A percentile compares a stretch with the other conserved stretches of the same genome.
phyloP scores from a whole-genome alignment of 1,140 invertebrate genomes.

The Mactra quadrangularis region DNA sequence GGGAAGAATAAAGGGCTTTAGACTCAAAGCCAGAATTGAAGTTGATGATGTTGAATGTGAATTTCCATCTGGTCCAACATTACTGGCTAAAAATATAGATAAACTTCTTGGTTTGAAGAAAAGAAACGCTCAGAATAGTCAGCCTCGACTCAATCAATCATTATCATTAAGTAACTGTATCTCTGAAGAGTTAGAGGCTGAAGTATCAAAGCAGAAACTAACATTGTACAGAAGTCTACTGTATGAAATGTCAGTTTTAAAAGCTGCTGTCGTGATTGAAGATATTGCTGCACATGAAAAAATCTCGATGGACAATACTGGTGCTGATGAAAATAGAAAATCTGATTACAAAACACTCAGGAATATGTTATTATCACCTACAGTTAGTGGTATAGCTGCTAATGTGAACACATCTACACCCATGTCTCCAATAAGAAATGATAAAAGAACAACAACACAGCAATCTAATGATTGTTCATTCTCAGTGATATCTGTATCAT shows the following conservation, averaged over 20 bases:
- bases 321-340: background rate
- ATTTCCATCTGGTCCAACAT: slow-evolving; percentile 74
- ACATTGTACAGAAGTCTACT: slow-evolving; percentile 73
- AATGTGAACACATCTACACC: background rate
- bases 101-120: slow-evolving; percentile 75
- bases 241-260: slow-evolving; percentile 65
- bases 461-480: slow-evolving; percentile 58
- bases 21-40: slow-evolving; percentile 5
- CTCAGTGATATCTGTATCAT: slow-evolving; percentile 69
- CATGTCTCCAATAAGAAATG: background rate
- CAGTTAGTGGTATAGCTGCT: no score
- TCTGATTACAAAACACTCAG: slow-evolving; percentile 36
- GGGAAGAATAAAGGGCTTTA: slow-evolving; percentile 34
- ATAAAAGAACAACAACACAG: background rate
- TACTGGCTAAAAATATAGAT: slow-evolving; percentile 73
- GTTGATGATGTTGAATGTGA: slow-evolving; percentile 38
- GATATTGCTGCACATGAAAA: slow-evolving; percentile 35
- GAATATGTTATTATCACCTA: background rate
- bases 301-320: background rate
- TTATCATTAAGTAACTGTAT: slow-evolving; percentile 69
- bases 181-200: slow-evolving; percentile 74
- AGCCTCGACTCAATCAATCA: slow-evolving; percentile 9
- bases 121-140: slow-evolving; percentile 32
- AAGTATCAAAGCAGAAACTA: slow-evolving; percentile 72
- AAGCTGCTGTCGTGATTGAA: slow-evolving; percentile 47